Evolutionary conservation across 2,113 vertebrate genomes (phyloP).

Genomic region (Rutilus rutilus): DNA sequence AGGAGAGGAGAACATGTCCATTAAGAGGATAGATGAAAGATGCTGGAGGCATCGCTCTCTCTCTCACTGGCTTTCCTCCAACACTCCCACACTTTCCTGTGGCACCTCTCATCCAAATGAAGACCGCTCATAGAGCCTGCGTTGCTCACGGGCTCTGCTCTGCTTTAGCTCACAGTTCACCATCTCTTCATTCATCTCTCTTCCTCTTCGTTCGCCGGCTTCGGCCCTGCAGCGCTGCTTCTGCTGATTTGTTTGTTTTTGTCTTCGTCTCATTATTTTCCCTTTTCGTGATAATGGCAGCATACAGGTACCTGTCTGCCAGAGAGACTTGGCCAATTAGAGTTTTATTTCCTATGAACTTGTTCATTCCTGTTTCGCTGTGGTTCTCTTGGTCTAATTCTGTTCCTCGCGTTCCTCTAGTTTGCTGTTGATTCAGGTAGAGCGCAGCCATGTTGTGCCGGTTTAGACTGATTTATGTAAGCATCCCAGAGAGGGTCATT

Average conservation of each 20-base stretch:
- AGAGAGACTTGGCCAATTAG: conserved; percentile 22
- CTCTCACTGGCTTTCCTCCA: conserved; percentile 10
- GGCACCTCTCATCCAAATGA: conserved; percentile 10
- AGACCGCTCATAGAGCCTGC: conserved; percentile 31
- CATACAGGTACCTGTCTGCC: conserved; percentile 10
- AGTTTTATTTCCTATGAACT: conserved; percentile 19
- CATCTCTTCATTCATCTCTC: background rate
- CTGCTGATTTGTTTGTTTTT: conserved; percentile 19
- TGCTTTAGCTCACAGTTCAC: conserved; percentile 26
- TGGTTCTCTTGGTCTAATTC: conserved; percentile 48
- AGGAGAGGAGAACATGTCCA: conserved; percentile 40
- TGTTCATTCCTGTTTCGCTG: conserved; percentile 49
- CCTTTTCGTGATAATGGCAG: conserved; percentile 21
- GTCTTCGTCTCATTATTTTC: conserved; percentile 38
- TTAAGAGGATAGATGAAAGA: conserved; percentile 40
- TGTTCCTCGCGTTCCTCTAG: background rate
- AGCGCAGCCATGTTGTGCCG: conserved; percentile 57
- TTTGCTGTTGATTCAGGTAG: conserved; percentile 58
- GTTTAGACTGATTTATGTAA: conserved; percentile 59
- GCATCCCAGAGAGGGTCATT: conserved; percentile 47
- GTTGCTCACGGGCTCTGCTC: background rate
- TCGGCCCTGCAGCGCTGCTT: conserved; percentile 39
- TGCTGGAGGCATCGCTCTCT: conserved; percentile 27
- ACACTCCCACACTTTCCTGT: background rate
- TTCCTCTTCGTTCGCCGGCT: conserved; percentile 32